phyloP scores from a whole-genome alignment of 1,140 invertebrate genomes.

The Protaetia brevitarsis region DNA sequence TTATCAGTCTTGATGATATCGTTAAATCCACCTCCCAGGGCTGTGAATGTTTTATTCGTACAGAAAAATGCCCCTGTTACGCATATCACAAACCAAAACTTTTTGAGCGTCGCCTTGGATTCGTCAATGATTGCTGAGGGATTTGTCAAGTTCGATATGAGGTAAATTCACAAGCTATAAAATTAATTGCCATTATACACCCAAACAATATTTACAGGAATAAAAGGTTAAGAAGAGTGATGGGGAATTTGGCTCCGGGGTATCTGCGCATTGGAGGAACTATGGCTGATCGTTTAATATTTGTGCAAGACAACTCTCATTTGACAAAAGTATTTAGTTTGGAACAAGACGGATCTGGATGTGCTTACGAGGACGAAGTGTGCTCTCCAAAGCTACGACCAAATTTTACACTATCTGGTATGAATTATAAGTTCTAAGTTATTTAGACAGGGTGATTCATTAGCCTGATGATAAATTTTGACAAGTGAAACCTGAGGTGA shows the following conservation, averaged over 20 bases:
- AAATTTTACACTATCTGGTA: slow-evolving; percentile 18
- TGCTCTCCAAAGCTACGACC: background rate
- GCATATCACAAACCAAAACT: slow-evolving; percentile 33
- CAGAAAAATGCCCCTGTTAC: background rate
- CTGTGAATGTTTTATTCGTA: slow-evolving; percentile 10
- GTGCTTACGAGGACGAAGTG: background rate
- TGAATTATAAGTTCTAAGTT: too few species aligned
- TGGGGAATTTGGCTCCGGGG: slow-evolving; percentile 56
- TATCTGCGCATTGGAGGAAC: slow-evolving; percentile 65
- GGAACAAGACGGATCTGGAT: background rate
- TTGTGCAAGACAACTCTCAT: slow-evolving; percentile 33
- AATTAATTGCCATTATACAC: too few species aligned
- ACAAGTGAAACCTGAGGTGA: too few species aligned
- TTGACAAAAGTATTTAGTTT: background rate
- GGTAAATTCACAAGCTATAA: too few species aligned
- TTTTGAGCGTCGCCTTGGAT: slow-evolving; percentile 43
- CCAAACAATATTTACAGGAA: background rate
- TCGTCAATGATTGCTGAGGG: slow-evolving; percentile 39
- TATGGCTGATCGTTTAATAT: slow-evolving; percentile 63
- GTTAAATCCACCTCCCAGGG: background rate
- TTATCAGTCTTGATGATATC: background rate
- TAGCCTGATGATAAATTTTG: too few species aligned
- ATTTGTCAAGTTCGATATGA: slow-evolving; percentile 42
- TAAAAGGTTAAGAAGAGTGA: slow-evolving; percentile 53
- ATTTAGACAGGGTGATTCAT: too few species aligned